Conservation (phyloP, 2,888 invertebrate genomes). For the Lycocerus yunnanus region DNA sequence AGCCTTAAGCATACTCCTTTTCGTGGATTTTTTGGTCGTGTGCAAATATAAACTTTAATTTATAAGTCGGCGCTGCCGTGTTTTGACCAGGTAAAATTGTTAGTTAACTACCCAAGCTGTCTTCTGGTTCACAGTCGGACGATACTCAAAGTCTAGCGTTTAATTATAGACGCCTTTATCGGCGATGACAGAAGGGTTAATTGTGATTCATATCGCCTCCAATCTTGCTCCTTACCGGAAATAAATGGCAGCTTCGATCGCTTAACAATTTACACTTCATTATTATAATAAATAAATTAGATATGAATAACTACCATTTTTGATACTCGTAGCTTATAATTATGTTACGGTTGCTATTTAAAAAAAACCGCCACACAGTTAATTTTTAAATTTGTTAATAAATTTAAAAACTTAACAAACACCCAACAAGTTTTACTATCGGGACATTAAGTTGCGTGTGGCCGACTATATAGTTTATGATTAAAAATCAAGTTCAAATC, state of each 20-base stretch:
- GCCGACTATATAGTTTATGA: conserved; percentile 39
- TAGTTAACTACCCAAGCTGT: conserved; percentile 32
- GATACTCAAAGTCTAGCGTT: conserved; percentile 38
- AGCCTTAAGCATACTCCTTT: conserved; percentile 37
- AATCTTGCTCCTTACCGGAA: conserved; percentile 28
- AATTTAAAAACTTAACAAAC: conserved; percentile 42
- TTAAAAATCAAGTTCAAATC: conserved; percentile 39
- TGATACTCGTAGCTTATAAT: conserved; percentile 1
- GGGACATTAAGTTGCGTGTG: conserved; percentile 38
- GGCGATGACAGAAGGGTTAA: conserved; percentile 47
- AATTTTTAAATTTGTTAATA: conserved; percentile 41
- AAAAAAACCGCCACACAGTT: conserved; percentile 36
- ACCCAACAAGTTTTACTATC: conserved; percentile 33
- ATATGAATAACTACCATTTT: background rate
- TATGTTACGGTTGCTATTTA: background rate
- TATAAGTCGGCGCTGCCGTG: conserved; percentile 37
- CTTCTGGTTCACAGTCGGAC: conserved; percentile 33
- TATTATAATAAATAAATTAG: background rate
- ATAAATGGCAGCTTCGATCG: conserved; percentile 1
- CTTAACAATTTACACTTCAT: background rate
- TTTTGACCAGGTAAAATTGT: conserved; percentile 34
- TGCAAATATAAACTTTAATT: conserved; percentile 46
- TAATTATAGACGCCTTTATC: conserved; percentile 48
- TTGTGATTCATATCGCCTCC: conserved; percentile 46
- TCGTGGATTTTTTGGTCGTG: conserved; percentile 39